Evolutionary conservation across 2,113 vertebrate genomes (phyloP).

Genomic region (Chaenogobius annularis): DNA sequence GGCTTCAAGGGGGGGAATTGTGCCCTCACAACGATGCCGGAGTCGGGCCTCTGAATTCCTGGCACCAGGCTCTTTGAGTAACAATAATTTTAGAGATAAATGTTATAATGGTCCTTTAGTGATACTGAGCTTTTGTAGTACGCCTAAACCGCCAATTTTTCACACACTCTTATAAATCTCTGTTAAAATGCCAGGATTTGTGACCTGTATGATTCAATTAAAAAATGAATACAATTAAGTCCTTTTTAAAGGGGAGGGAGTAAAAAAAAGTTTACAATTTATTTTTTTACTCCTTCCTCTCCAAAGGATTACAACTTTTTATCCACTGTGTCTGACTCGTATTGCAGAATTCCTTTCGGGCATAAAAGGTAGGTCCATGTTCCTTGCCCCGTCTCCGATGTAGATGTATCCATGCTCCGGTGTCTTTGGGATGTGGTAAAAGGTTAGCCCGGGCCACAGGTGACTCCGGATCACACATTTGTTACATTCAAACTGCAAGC

Average conservation of each 20-base stretch:
- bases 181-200: too few relatives aligned
- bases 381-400: constrained; percentile 85
- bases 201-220: too few relatives aligned
- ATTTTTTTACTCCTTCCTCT: too few relatives aligned
- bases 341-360: constrained; percentile 62
- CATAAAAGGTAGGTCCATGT: constrained; percentile 90
- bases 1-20: constrained; percentile 50
- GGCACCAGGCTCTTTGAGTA: constrained; percentile 26
- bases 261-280: too few relatives aligned
- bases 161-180: too few relatives aligned
- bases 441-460: constrained; percentile 88
- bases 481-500: constrained; percentile 84
- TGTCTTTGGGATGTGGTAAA: constrained; percentile 84
- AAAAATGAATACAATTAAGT: too few relatives aligned
- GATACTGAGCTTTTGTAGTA: not conserved
- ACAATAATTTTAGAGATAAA: constrained; percentile 6
- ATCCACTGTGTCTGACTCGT: not conserved
- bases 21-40: constrained; percentile 79
- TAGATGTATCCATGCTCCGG: constrained; percentile 86
- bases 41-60: constrained; percentile 75
- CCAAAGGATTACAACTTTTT: too few relatives aligned
- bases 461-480: constrained; percentile 87
- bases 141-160: too few relatives aligned
- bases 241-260: too few relatives aligned
- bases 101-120: not conserved